Base-by-base conservation (phyloP, 2,888 invertebrate genomes). In the Mesorhabditis spiculigera region DNA sequence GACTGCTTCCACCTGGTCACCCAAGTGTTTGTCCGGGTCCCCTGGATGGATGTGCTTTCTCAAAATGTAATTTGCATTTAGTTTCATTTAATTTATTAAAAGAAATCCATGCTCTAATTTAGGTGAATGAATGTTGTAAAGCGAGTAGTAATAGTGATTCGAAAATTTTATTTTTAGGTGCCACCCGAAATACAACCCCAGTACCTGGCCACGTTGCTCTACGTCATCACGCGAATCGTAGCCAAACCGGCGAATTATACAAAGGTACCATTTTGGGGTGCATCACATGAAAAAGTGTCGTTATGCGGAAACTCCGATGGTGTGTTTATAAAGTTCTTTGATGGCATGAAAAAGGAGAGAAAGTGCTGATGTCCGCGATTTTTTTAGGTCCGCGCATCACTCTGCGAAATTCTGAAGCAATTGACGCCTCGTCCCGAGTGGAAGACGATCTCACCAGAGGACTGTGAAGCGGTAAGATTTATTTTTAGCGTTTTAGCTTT, bases 21-120 rank as follows among this genome's bases (percentile, higher is more conserved):
- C 4, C 82, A 84, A 65, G 75, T 84, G 28, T 70, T 81, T 5
- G 83, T 82, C 28, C 72, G 84, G 4, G 72, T 84, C 62, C 78
- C 79, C 16, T 84, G 84, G 84, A 67, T 44, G n/a, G 65, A 73
- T 4, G 67, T 74, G 1, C 70, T 74, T 8, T 45, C 63, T 1
- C 65, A 65, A 10, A 75, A 78, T 66, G 72, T 81, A 6, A 28
- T 1, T 28, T 28, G 3, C 28, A 28, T 28, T 28, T 28, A 28
- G 28, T 28, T 28, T 28, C 28, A 28, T 28, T 28, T 1, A 28
- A 28, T 28, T 28, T 28, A 28, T 28, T 28, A 28, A 28, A 28
- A 28, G 28, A 28, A 28, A 28, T 28, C 28, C 28, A 28, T 28
- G 28, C 28, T 28, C 28, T 28, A 28, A 28, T 28, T 28, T 28